Evolutionary conservation across 1,140 invertebrate species (phyloP).

Genomic region (Mylabris phalerata): DNA sequence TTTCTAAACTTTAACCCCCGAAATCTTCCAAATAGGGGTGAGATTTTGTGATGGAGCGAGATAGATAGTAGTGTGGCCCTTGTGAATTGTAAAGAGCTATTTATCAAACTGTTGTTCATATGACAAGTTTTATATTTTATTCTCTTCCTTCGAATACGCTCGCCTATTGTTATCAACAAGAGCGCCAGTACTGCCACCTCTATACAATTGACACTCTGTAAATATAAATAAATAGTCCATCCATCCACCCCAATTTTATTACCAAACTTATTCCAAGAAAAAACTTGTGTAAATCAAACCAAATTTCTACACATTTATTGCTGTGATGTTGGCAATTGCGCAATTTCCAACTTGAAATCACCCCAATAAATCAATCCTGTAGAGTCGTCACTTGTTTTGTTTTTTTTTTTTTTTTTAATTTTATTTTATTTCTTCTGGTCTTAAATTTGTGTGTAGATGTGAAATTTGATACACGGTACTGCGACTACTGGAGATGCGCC

Average conservation of each 20-base stretch:
- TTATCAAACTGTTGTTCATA: slow-evolving; percentile 27
- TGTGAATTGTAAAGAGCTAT: slow-evolving; percentile 15
- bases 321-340: background rate
- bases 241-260: background rate
- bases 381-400: too few relatives aligned
- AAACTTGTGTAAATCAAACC: background rate
- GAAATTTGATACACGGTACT: too few relatives aligned
- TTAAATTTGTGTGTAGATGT: too few relatives aligned
- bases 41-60: too few relatives aligned
- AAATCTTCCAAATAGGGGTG: too few relatives aligned
- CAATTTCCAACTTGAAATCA: background rate
- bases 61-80: background rate
- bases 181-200: slow-evolving; percentile 23
- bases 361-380: background rate
- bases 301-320: background rate
- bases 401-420: too few relatives aligned
- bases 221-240: slow-evolving; percentile 29
- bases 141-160: slow-evolving; percentile 10
- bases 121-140: slow-evolving; percentile 33
- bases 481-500: too few relatives aligned
- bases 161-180: slow-evolving; percentile 16
- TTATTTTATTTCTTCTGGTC: too few relatives aligned
- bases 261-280: too few relatives aligned
- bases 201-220: slow-evolving; percentile 26
- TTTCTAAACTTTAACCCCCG: background rate